Conservation (phyloP, 2,888 invertebrate species). For the Sipha maydis region DNA sequence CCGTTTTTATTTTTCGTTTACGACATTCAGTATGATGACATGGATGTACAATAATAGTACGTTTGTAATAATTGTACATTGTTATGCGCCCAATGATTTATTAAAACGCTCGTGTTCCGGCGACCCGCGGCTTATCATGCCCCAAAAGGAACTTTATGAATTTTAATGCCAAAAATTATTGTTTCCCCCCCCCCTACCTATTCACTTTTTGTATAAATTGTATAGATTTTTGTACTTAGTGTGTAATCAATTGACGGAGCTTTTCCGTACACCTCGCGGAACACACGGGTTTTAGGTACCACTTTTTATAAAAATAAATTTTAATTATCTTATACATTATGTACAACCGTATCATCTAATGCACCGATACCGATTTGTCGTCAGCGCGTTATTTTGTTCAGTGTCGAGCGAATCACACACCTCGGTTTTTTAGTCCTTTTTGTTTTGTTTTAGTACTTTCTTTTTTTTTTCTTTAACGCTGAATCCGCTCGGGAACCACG, state of each 20-base stretch:
- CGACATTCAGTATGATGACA: background rate
- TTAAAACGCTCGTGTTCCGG: background rate
- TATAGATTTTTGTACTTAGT: background rate
- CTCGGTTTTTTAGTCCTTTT: background rate
- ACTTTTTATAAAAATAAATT: background rate
- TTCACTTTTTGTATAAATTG: background rate
- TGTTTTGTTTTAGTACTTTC: background rate
- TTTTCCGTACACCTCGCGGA: background rate
- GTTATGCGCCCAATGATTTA: too few relatives aligned
- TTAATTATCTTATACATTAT: background rate
- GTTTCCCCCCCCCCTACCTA: background rate
- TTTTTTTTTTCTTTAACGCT: background rate
- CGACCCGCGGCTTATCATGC: too few relatives aligned
- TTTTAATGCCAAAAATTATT: slow-evolving; percentile 32
- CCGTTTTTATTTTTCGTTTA: background rate
- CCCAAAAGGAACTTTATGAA: background rate
- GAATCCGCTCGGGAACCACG: background rate
- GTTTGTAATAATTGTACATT: background rate
- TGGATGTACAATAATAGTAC: background rate
- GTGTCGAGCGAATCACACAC: too few relatives aligned
- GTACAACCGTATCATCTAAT: too few relatives aligned
- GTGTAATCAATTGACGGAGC: background rate
- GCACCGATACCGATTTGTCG: background rate
- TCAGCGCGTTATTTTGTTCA: background rate
- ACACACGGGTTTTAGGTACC: background rate